Evolutionary conservation across 2,797 vertebrate species (phyloP).

Genomic region (Champsocephalus esox): DNA sequence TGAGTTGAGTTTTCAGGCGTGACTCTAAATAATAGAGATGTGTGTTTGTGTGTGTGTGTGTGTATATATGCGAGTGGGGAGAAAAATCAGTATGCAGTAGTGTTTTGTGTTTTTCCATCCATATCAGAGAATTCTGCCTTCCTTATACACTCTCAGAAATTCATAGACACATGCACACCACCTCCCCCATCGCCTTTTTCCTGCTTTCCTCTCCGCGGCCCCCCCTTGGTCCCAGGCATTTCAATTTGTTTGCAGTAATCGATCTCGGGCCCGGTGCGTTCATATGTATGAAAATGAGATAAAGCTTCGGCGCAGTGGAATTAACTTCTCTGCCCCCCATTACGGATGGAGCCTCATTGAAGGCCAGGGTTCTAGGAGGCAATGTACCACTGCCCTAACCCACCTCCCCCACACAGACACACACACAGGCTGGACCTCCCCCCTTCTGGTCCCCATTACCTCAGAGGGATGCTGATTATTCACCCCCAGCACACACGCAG

Average conservation of each 20-base stretch:
- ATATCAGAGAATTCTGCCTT: constrained; percentile 72
- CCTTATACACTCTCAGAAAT: constrained; percentile 74
- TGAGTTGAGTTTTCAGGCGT: constrained; percentile 68
- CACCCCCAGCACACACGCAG: constrained; percentile 51
- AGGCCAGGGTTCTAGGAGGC: constrained; percentile 58
- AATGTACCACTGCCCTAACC: constrained; percentile 48
- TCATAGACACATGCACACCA: constrained; percentile 64
- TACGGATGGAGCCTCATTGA: constrained; percentile 71
- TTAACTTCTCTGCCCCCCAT: constrained; percentile 83
- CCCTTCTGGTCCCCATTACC: constrained; percentile 59
- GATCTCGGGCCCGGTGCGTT: constrained; percentile 72
- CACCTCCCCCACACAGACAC: constrained; percentile 5
- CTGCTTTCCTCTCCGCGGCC: constrained; percentile 60
- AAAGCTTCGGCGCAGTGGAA: constrained; percentile 76
- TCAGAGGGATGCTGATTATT: constrained; percentile 76
- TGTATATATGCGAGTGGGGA: constrained; percentile 42
- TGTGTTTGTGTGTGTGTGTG: constrained; percentile 57
- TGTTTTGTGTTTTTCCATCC: constrained; percentile 79
- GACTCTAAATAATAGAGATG: constrained; percentile 72
- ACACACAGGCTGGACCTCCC: constrained; percentile 44
- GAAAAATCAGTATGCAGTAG: constrained; percentile 69
- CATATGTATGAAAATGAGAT: constrained; percentile 85
- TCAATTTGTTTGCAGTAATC: constrained; percentile 86
- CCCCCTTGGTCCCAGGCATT: constrained; percentile 72
- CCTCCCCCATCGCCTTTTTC: constrained; percentile 48